Percentiles rank a stretch among this genome's conserved stretches.
Conservation (phyloP, 2,797 vertebrate genomes). For the Coregonus ussuriensis region DNA sequence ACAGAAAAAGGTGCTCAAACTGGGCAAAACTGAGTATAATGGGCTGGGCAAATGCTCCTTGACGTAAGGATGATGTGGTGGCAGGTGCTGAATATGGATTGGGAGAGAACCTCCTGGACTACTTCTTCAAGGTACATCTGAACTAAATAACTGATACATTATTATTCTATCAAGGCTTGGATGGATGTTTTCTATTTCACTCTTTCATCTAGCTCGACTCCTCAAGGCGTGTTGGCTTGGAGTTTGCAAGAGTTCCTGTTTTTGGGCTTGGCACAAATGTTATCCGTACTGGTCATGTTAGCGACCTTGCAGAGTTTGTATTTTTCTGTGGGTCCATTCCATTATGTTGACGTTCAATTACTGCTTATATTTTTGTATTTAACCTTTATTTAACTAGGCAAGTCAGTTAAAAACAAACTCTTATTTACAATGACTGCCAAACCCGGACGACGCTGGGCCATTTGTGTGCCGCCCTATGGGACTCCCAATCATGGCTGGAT, state of each 20-base stretch:
- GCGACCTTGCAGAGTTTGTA: conserved; percentile 85
- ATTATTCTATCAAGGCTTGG: neutral
- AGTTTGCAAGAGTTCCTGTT: conserved; percentile 77
- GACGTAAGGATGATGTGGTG: conserved; percentile 72
- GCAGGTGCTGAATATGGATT: conserved; percentile 88
- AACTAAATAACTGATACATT: neutral
- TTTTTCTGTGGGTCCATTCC: neutral
- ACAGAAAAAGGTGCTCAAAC: conserved; percentile 85
- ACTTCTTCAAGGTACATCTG: conserved; percentile 89
- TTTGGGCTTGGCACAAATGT: conserved; percentile 85
- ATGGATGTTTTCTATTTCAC: neutral
- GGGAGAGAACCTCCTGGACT: conserved; percentile 86
- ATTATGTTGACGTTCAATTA: conserved; percentile 4
- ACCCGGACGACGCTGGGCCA: no score
- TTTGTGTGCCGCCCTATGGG: no score
- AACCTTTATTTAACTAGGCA: no score
- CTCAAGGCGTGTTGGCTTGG: conserved; percentile 81
- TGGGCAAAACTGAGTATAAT: conserved; percentile 77
- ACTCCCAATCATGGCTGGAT: no score
- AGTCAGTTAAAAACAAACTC: no score
- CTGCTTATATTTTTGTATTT: no score
- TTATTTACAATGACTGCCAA: no score
- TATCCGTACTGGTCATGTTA: conserved; percentile 87
- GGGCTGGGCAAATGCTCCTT: neutral
- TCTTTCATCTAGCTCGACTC: conserved; percentile 19